Conservation (phyloP, 2,888 invertebrate genomes). For the Drosophila pullipes region DNA sequence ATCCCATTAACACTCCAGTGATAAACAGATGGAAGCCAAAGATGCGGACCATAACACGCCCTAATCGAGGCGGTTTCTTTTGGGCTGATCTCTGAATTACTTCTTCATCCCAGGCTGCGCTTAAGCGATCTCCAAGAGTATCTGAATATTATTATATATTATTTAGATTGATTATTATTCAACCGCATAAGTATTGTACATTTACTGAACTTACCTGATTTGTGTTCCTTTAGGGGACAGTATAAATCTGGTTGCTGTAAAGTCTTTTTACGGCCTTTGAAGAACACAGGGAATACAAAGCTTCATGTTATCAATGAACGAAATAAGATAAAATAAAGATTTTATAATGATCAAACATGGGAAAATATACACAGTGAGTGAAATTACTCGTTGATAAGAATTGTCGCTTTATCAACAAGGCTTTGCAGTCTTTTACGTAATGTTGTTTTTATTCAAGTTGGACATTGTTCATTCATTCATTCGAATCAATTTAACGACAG, state of each 20-base stretch:
- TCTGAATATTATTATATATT: slow-evolving; percentile 16
- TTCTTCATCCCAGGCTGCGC: slow-evolving; percentile 37
- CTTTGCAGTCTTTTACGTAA: neutral
- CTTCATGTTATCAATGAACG: slow-evolving; percentile 81
- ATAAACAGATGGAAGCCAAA: slow-evolving; percentile 86
- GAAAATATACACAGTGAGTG: neutral
- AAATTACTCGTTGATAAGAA: neutral
- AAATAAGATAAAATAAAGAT: neutral
- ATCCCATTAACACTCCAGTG: slow-evolving; percentile 87
- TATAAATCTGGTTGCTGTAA: slow-evolving; percentile 91
- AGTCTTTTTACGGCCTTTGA: slow-evolving; percentile 90
- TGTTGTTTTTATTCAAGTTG: neutral
- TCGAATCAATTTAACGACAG: neutral
- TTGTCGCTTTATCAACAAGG: neutral
- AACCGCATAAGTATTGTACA: neutral
- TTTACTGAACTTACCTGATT: slow-evolving; percentile 86
- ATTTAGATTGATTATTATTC: neutral
- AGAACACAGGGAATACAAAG: slow-evolving; percentile 92
- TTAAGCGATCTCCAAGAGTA: slow-evolving; percentile 41
- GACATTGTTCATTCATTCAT: neutral
- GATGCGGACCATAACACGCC: slow-evolving; percentile 13
- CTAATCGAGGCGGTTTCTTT: slow-evolving; percentile 32
- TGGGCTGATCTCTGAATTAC: slow-evolving; percentile 25
- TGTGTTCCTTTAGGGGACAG: slow-evolving; percentile 89
- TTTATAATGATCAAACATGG: neutral